These are phyloP conservation scores for Lypha dubia DNA, from an alignment of 2,888 invertebrate species.

Conservation along the genomic window DNA sequence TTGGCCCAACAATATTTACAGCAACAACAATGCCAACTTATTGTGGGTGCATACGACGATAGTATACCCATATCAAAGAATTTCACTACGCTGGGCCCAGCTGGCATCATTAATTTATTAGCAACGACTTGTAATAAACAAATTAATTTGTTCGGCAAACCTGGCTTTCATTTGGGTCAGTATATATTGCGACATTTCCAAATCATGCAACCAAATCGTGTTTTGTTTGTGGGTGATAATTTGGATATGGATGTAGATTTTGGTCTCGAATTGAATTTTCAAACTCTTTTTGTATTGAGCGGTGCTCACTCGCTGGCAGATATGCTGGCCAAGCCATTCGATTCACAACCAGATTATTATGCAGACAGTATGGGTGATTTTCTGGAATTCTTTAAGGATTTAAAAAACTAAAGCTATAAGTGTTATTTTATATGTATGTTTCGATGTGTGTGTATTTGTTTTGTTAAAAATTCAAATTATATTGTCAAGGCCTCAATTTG, in stretches of 20 bases:
- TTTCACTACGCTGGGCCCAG: slow-evolving; percentile 69
- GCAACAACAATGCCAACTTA: slow-evolving; percentile 81
- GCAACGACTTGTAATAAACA: slow-evolving; percentile 76
- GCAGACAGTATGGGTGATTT: slow-evolving; percentile 76
- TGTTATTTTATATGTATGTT: background rate
- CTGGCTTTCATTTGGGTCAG: slow-evolving; percentile 78
- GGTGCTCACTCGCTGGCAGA: slow-evolving; percentile 74
- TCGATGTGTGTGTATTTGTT: background rate
- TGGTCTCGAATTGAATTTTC: slow-evolving; percentile 87
- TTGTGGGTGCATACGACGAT: slow-evolving; percentile 78
- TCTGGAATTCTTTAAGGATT: slow-evolving; percentile 72
- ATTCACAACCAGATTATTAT: slow-evolving; percentile 74
- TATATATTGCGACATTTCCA: slow-evolving; percentile 78
- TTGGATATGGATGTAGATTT: slow-evolving; percentile 90
- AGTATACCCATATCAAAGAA: slow-evolving; percentile 74
- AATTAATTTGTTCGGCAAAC: slow-evolving; percentile 83
- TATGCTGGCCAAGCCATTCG: slow-evolving; percentile 70
- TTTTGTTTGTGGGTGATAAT: slow-evolving; percentile 93
- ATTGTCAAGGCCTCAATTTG: background rate
- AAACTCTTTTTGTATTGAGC: slow-evolving; percentile 88
- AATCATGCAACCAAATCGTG: slow-evolving; percentile 86
- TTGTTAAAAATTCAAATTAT: background rate
- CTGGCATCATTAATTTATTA: slow-evolving; percentile 71
- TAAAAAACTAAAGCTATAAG: slow-evolving; percentile 20
- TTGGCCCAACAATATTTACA: slow-evolving; percentile 81